These are phyloP conservation scores for Notiomystis cincta DNA, from an alignment of 2,113 vertebrate genomes.

Conservation along the genomic window DNA sequence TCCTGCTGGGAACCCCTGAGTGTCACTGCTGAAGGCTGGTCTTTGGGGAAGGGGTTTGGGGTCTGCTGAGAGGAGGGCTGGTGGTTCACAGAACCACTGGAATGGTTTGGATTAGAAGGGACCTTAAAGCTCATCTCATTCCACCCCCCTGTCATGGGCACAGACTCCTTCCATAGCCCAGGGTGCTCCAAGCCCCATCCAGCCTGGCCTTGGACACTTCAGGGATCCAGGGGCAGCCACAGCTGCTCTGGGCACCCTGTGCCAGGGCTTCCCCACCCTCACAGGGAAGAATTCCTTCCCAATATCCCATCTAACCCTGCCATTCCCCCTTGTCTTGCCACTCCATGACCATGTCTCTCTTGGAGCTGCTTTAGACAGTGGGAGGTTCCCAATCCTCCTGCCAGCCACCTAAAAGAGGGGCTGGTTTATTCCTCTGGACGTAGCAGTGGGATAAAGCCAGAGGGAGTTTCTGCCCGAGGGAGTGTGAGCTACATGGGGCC, in stretches of 20 bases:
- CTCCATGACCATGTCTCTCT: neutral
- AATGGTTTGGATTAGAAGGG: neutral
- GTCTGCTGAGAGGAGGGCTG: neutral
- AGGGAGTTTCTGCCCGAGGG: neutral
- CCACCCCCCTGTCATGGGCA: neutral
- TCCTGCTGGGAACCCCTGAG: neutral
- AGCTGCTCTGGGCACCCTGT: neutral
- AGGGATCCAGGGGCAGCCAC: neutral
- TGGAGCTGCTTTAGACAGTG: neutral
- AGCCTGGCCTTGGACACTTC: neutral
- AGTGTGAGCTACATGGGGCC: neutral
- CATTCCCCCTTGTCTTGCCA: neutral
- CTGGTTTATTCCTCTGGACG: neutral
- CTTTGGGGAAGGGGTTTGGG: neutral
- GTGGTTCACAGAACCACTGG: rapidly evolving
- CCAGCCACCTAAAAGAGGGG: neutral
- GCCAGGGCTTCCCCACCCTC: neutral
- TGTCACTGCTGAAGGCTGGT: neutral
- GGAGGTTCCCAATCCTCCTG: neutral
- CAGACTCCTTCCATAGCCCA: neutral
- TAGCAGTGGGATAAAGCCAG: neutral
- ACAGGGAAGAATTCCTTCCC: neutral
- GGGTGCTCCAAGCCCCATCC: rapidly evolving
- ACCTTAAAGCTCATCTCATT: neutral
- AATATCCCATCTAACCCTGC: neutral